These are phyloP conservation scores for Lasioglossum albipes DNA, from an alignment of 1,140 invertebrate species.

Conservation along the genomic window DNA sequence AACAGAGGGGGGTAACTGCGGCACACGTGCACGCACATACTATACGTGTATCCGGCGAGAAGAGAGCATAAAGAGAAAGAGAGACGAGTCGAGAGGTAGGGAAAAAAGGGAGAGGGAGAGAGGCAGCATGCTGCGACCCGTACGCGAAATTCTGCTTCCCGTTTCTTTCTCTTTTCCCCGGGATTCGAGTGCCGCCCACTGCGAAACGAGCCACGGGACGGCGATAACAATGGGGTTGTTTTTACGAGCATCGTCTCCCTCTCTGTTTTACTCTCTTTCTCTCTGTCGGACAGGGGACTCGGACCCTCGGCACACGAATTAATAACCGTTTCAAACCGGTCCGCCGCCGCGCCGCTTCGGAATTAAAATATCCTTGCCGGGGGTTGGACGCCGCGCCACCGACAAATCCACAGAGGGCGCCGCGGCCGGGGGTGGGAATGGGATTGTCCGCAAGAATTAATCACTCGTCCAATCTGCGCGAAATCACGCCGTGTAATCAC, in stretches of 20 bases:
- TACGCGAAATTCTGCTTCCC: conserved; percentile 27
- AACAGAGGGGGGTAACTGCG: background rate
- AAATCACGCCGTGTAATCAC: conserved; percentile 66
- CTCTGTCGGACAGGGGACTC: background rate
- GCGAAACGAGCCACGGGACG: conserved; percentile 70
- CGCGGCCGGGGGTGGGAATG: conserved; percentile 12
- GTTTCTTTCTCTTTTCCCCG: conserved; percentile 20
- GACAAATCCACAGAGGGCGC: conserved; percentile 51
- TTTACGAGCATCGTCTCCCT: conserved; percentile 70
- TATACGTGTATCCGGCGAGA: background rate
- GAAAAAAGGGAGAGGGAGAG: too few species aligned
- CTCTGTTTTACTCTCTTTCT: conserved; percentile 17
- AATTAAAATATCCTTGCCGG: conserved; percentile 72
- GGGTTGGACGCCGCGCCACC: conserved; percentile 28
- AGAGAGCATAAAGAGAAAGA: background rate
- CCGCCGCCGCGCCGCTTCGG: conserved; percentile 56
- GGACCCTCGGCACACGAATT: conserved; percentile 68
- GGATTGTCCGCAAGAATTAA: conserved; percentile 67
- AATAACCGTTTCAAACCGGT: conserved; percentile 72
- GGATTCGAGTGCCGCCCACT: conserved; percentile 59
- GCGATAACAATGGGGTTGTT: conserved; percentile 76
- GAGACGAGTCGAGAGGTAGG: too few species aligned
- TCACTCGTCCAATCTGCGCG: conserved; percentile 66
- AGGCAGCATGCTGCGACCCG: background rate
- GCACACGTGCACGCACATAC: conserved; percentile 1